phyloP scores from a whole-genome alignment of 2,113 vertebrate genomes.

The Thalassoma bifasciatum region DNA sequence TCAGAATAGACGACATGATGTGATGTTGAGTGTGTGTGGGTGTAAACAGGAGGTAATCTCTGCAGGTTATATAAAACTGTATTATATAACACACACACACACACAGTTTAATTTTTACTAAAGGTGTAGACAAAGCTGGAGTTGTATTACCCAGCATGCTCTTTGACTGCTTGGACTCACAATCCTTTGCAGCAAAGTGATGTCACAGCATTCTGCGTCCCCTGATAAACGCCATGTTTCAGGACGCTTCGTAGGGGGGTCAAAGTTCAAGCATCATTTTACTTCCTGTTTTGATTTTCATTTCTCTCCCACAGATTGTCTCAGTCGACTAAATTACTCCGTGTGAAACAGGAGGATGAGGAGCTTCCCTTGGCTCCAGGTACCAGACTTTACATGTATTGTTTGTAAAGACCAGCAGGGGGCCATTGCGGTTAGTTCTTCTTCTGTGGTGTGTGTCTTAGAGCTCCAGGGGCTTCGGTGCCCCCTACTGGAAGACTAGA shows the following conservation, averaged over 20 bases:
- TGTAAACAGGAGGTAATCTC: constrained; percentile 17
- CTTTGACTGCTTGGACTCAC: too few species aligned
- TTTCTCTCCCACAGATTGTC: constrained; percentile 52
- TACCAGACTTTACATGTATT: constrained; percentile 3
- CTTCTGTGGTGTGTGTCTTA: not conserved
- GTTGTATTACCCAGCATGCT: not conserved
- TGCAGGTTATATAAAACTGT: constrained; percentile 37
- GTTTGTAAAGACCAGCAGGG: too few species aligned
- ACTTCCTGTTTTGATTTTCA: not conserved
- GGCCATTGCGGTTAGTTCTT: too few species aligned
- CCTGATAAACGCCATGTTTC: too few species aligned
- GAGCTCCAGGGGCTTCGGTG: not conserved
- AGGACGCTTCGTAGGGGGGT: too few species aligned
- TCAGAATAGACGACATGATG: constrained; percentile 23
- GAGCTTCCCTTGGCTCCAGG: constrained; percentile 60
- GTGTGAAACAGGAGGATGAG: constrained; percentile 83
- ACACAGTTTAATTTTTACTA: not conserved
- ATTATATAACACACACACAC: constrained; percentile 41
- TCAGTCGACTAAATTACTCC: constrained; percentile 80
- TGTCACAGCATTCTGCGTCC: not conserved
- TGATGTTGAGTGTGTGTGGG: constrained; percentile 3
- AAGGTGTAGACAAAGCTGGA: not conserved
- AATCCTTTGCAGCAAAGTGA: too few species aligned
- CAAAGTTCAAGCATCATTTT: not conserved
- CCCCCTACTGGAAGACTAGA: not conserved